Evolutionary conservation across 2,113 vertebrate species (phyloP), one percentile per base, ranked within the genome.

Genomic region (Cricetomys ansorgei): DNA sequence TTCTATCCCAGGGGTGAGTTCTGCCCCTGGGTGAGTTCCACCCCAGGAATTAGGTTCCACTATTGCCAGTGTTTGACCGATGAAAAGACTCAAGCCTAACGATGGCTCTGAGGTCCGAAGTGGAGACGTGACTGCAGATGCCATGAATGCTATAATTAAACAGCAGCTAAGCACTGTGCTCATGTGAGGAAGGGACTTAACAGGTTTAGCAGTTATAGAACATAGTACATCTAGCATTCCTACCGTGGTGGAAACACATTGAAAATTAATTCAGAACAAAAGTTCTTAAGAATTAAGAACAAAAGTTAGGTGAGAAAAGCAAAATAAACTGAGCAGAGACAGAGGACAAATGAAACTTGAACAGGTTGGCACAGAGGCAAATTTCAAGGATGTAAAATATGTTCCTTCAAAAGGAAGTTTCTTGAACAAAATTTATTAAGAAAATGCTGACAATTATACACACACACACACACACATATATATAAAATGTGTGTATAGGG

Each of bases 211-310:
- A n/a, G 69, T 43, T 50, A 48, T 59, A 45, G 72, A 62, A 21
- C 11, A 43, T 55, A 16, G 27, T 7, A 6, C 89, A 1, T 59
- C 13, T 92, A 57, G 76, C 76, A 16, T 77, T 92, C 62, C 31
- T 40, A 11, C 40, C 15, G 21, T 31, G 89, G 2, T 72, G 55
- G 16, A 48, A 34, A 73, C 31, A 73, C 16, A 55, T 4, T 72
- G 67, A 94, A 85, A 95, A 70, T 48, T 34, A 67, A 80, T 34
- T n/a, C n/a, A n/a, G n/a, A n/a, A n/a, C n/a, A n/a, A n/a, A n/a
- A n/a, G 7, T n/a, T 92, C n/a, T 50, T 77, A 59, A 73, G n/a
- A 12, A 7, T 83, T 34, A n/a, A n/a, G 3, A 55, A 27, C 57
- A 90, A 65, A 88, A 94, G 16, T 67, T 73, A 83, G 45, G 91